phyloP scores from a whole-genome alignment of 1,140 invertebrate species.

The Euura saliciscinereae region DNA sequence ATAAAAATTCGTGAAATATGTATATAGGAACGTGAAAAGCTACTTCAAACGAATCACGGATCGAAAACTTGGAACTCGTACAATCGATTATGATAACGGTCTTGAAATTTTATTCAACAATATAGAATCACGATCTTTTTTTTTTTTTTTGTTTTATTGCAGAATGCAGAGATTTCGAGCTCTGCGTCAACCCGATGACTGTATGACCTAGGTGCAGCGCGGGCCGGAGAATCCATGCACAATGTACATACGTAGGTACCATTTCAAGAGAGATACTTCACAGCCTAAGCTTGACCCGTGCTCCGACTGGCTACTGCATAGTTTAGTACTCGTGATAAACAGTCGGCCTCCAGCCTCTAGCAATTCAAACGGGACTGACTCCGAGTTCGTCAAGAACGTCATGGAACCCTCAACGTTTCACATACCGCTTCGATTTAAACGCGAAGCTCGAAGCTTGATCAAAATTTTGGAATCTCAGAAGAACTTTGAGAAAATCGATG shows the following conservation, averaged over 20 bases:
- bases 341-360: neutral
- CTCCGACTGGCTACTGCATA: neutral
- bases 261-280: neutral
- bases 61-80: too few species aligned
- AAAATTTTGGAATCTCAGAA: neutral
- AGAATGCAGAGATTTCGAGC: too few species aligned
- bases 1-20: too few species aligned
- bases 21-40: too few species aligned
- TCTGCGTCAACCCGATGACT: too few species aligned
- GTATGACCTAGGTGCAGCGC: too few species aligned
- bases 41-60: too few species aligned
- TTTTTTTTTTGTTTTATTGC: too few species aligned
- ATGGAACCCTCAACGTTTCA: neutral
- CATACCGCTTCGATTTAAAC: neutral
- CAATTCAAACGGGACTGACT: neutral
- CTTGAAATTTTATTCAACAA: too few species aligned
- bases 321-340: conserved; percentile 1
- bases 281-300: neutral
- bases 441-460: neutral
- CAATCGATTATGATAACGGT: too few species aligned
- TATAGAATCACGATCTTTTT: too few species aligned
- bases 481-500: neutral
- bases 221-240: neutral
- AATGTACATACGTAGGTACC: neutral
- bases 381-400: neutral